Evolutionary conservation across 1,140 invertebrate genomes (phyloP).

Genomic region (Pantala flavescens): DNA sequence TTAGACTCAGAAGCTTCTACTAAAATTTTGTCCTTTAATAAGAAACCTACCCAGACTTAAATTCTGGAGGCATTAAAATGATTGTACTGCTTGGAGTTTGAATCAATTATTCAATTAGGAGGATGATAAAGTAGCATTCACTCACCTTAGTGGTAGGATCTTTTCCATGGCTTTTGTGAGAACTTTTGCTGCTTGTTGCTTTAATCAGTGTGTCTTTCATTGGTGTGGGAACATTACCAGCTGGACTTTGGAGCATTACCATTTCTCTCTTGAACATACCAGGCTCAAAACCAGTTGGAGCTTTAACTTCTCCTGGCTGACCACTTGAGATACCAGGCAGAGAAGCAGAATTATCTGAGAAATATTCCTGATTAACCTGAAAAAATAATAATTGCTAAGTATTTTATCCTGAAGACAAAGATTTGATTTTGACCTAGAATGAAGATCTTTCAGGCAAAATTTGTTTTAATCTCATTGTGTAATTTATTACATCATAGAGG

Average conservation of each 20-base stretch:
- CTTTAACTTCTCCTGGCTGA: conserved; percentile 37
- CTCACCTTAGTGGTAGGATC: conserved; percentile 3
- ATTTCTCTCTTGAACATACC: conserved; percentile 60
- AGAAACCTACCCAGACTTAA: no score
- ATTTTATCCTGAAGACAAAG: no score
- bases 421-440: not conserved
- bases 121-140: conserved; percentile 18
- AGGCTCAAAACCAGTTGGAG: conserved; percentile 64
- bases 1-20: no score
- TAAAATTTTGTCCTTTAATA: no score
- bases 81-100: no score
- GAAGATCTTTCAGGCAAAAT: not conserved
- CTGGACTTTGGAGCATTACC: conserved; percentile 18
- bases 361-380: conserved; percentile 55
- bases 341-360: conserved; percentile 63
- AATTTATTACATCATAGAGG: no score
- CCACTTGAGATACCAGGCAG: conserved; percentile 47
- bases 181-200: not conserved
- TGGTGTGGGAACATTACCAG: not conserved
- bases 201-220: conserved; percentile 28
- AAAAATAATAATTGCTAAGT: no score
- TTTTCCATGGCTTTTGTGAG: not conserved
- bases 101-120: no score
- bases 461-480: conserved; percentile 2
- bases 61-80: no score